Conservation (phyloP, 2,797 vertebrate genomes). For the Trichosurus vulpecula region DNA sequence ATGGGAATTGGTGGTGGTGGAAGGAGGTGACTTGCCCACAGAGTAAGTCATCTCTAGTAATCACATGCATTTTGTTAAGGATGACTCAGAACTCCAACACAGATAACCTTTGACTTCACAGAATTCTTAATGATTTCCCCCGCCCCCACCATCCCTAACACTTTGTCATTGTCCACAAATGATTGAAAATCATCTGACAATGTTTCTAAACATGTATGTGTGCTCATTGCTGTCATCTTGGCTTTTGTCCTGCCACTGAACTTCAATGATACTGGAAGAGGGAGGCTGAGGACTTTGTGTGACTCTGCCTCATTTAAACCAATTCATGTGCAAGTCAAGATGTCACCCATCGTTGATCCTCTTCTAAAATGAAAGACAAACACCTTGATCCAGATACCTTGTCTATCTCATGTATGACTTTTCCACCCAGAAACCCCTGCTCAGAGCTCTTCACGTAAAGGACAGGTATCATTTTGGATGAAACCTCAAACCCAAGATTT, state of each 20-base stretch:
- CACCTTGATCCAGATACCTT: neutral
- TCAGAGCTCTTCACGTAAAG: neutral
- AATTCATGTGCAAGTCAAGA: neutral
- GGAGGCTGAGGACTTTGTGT: neutral
- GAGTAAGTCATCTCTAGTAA: no score
- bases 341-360: neutral
- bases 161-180: neutral
- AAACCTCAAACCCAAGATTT: neutral
- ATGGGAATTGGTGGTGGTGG: no score
- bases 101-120: neutral
- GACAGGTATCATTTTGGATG: neutral
- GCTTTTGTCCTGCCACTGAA: neutral
- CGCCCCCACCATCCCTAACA: neutral
- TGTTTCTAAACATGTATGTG: neutral
- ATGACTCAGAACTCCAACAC: neutral
- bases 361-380: neutral
- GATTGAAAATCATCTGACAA: neutral
- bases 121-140: neutral
- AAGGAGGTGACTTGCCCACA: neutral
- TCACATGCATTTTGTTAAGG: neutral
- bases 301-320: neutral
- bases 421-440: neutral
- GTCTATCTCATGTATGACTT: neutral
- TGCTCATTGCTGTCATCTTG: neutral
- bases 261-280: neutral